phyloP scores from a whole-genome alignment of 2,797 vertebrate species.

The Monodelphis domestica region DNA sequence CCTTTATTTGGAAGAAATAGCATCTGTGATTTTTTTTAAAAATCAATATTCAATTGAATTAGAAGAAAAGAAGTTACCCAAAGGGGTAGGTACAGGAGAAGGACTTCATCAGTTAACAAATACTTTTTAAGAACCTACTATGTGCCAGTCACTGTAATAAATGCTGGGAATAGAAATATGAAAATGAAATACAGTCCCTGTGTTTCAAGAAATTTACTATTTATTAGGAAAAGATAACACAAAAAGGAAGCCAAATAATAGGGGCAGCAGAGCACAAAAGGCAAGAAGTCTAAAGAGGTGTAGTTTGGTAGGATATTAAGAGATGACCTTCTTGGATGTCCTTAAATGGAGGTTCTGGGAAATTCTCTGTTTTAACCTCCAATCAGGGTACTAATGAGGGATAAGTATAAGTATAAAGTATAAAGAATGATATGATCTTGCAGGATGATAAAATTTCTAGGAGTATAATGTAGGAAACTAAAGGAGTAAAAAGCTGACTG shows the following conservation, averaged over 20 bases:
- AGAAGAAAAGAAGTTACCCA: not conserved
- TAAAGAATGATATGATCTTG: not conserved
- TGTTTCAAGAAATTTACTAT: not conserved
- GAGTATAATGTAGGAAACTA: no score
- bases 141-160: not conserved
- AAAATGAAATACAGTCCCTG: not conserved
- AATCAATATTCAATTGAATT: not conserved
- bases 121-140: not conserved
- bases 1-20: not conserved
- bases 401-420: no score
- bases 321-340: not conserved
- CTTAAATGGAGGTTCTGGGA: not conserved
- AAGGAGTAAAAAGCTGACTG: not conserved
- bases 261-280: not conserved
- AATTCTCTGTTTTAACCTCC: not conserved
- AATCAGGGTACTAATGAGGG: not conserved
- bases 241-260: not conserved
- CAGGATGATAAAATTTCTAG: not conserved
- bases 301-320: not conserved
- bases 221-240: not conserved
- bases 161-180: not conserved
- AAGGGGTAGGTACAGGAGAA: not conserved
- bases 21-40: no score
- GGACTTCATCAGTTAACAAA: not conserved
- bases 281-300: not conserved